Evolutionary conservation across 2,888 invertebrate species (phyloP).

Genomic region (Conops quadrifasciatus): DNA sequence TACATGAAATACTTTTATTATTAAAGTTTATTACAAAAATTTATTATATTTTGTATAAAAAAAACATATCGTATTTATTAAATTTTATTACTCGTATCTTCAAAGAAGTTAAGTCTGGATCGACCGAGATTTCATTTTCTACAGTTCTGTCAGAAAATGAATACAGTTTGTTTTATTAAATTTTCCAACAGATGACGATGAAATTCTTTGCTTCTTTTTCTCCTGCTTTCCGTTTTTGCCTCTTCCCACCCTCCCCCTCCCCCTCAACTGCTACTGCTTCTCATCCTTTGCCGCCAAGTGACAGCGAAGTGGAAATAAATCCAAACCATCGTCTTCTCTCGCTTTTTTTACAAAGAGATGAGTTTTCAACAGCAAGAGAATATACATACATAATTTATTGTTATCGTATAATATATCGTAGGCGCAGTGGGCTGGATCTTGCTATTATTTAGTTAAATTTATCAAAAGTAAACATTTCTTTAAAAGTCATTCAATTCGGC

Average conservation of each 20-base stretch:
- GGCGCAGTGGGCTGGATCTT: neutral
- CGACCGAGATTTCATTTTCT: neutral
- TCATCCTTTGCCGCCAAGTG: neutral
- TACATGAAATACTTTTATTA: no score
- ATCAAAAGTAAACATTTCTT: neutral
- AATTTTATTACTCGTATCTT: neutral
- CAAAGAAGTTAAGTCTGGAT: neutral
- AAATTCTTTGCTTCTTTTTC: neutral
- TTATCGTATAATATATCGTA: neutral
- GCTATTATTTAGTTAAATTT: neutral
- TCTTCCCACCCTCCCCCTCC: no score
- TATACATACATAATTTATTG: no score
- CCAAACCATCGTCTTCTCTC: neutral
- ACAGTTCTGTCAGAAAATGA: neutral
- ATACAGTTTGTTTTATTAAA: conserved; percentile 29
- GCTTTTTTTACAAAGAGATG: neutral
- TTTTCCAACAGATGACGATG: conserved; percentile 30
- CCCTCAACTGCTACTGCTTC: neutral
- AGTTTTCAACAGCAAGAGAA: no score
- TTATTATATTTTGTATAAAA: no score
- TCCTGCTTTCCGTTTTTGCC: no score
- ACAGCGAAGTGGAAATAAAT: conserved; percentile 18
- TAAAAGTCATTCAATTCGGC: no score
- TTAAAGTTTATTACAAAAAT: no score
- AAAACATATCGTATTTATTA: no score